Conservation (phyloP, 2,888 invertebrate species). For the Beris chalybata region DNA sequence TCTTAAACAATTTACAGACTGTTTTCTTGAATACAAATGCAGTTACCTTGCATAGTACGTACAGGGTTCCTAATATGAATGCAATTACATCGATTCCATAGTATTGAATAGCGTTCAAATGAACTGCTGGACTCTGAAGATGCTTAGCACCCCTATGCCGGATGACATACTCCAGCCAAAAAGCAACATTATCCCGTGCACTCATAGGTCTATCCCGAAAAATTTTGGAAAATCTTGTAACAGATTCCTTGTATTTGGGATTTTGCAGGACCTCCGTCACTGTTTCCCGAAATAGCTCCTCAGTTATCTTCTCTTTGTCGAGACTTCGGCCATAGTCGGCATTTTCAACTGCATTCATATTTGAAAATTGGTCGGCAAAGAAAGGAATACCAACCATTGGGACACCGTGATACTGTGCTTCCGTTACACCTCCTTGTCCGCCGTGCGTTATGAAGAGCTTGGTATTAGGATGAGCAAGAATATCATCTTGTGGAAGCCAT, state of each 20-base stretch:
- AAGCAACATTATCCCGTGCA: slow-evolving; percentile 59
- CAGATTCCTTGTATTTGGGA: slow-evolving; percentile 44
- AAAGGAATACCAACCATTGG: slow-evolving; percentile 56
- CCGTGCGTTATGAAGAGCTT: slow-evolving; percentile 68
- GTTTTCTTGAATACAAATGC: slow-evolving; percentile 15
- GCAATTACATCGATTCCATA: slow-evolving; percentile 57
- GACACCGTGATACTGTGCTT: slow-evolving; percentile 63
- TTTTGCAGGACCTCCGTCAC: slow-evolving; percentile 45
- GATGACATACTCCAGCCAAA: slow-evolving; percentile 62
- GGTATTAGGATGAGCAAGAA: slow-evolving; percentile 64
- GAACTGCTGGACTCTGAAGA: slow-evolving; percentile 57
- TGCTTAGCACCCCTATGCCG: slow-evolving; percentile 59
- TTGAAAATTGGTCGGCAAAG: slow-evolving; percentile 45
- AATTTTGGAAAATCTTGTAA: slow-evolving; percentile 54
- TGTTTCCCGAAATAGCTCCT: slow-evolving; percentile 37
- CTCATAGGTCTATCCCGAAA: slow-evolving; percentile 60
- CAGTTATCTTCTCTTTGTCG: slow-evolving; percentile 39
- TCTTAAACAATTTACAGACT: background rate
- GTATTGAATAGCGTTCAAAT: slow-evolving; percentile 56
- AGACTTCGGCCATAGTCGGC: slow-evolving; percentile 44
- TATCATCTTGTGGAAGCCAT: slow-evolving; percentile 56
- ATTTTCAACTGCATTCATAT: slow-evolving; percentile 41
- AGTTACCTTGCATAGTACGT: background rate
- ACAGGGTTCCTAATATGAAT: slow-evolving; percentile 27
- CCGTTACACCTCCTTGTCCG: slow-evolving; percentile 66